phyloP scores from a whole-genome alignment of 1,140 invertebrate genomes.

The Cataglyphis hispanica region DNA sequence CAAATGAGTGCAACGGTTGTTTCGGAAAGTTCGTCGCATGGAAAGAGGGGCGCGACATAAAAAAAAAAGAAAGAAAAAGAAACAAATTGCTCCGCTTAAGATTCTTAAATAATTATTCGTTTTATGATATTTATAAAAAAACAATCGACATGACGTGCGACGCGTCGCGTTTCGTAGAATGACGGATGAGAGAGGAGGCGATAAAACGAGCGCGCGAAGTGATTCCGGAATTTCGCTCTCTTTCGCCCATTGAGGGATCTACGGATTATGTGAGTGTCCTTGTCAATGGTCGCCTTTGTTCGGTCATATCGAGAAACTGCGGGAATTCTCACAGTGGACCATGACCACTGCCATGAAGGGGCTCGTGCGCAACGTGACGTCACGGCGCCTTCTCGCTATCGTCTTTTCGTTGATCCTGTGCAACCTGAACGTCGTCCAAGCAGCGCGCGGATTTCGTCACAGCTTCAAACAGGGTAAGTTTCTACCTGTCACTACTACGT shows the following conservation, averaged over 20 bases:
- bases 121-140: background rate
- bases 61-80: too few relatives aligned
- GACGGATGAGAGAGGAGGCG: constrained; percentile 5
- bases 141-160: background rate
- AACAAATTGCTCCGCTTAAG: too few relatives aligned
- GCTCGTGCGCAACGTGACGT: constrained; percentile 61
- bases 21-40: too few relatives aligned
- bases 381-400: constrained; percentile 69
- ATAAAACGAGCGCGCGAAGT: background rate
- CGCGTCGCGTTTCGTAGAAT: constrained; percentile 36
- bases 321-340: constrained; percentile 71
- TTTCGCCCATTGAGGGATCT: constrained; percentile 31
- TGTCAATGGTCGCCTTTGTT: constrained; percentile 70
- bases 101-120: too few relatives aligned
- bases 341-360: constrained; percentile 74
- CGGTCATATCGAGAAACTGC: constrained; percentile 63
- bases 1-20: too few relatives aligned
- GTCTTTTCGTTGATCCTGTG: constrained; percentile 72
- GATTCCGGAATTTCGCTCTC: constrained; percentile 13
- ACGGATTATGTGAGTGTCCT: constrained; percentile 41
- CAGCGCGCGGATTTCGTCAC: constrained; percentile 78
- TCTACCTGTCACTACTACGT: background rate
- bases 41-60: too few relatives aligned
- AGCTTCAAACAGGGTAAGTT: constrained; percentile 78
- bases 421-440: constrained; percentile 72